Evolutionary conservation across 2,888 invertebrate species (phyloP), one percentile per base, ranked within the genome.

Genomic region (Panorpa germanica): DNA sequence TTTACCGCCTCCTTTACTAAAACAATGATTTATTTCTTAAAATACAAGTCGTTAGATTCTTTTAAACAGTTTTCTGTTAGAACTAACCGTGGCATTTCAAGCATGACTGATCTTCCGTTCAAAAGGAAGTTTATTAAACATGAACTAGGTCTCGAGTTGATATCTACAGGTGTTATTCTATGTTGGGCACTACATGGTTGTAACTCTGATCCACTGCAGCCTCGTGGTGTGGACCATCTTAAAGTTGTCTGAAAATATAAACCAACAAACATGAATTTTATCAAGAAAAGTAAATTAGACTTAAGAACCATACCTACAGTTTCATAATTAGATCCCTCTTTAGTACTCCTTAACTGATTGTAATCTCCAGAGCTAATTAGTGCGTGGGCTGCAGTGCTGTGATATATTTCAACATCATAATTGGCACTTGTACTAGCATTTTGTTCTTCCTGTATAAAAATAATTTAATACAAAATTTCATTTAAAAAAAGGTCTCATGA

Each of bases 321-420:
- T 45, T 77, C 74, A 43, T 82, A 82, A 37, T 76, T 70, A 1
- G 69, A 61, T 1, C 76, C 80, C 41, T 77, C 75, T 43, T 76
- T 70, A 2, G 70, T 65, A 12, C 73, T 70, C 27, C 68, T 61
- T 24, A 66, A 58, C 28, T 19, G 7, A 0, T 53, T 56, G 36
- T 58, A 59, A 3, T 51, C 41, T 53, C 1, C 53, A 51, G 3
- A 54, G 34, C 2, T 47, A 23, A 86, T 67, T 0, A 85, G 77
- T 0, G 74, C 67, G 45, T 93, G 93, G 0, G 90, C 88, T 10
- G 74, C 70, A 6, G 71, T 69, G 0, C 82, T 72, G 49, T 98
- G 96, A 40, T 93, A 76, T 36, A 98, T 78, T 53, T 96, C 96
- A 0, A 98, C 98, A 49, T 98, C 96, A 47, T 98, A 98, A 56